Evolutionary conservation across 2,888 invertebrate species (phyloP).

Genomic region (Helicoverpa assulta): DNA sequence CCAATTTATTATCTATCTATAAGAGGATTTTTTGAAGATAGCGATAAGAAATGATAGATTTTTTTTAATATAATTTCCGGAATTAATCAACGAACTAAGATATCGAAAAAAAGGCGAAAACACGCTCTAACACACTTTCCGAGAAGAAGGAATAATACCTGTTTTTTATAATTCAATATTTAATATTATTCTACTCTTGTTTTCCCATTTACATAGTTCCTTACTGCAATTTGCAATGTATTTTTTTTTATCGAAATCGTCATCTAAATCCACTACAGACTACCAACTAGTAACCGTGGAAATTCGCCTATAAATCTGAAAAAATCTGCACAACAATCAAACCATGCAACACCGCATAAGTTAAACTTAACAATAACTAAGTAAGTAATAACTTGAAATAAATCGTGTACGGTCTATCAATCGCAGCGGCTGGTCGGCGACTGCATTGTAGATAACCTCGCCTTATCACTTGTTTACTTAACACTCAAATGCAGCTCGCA

Average conservation of each 20-base stretch:
- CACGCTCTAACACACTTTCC: no score
- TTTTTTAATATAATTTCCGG: constrained; percentile 12
- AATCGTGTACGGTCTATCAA: constrained; percentile 61
- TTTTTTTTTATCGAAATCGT: no score
- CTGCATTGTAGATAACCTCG: constrained; percentile 82
- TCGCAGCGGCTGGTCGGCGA: constrained; percentile 69
- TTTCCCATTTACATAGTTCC: no score
- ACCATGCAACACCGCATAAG: background rate
- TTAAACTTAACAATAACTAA: constrained; percentile 20
- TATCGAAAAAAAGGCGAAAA: no score
- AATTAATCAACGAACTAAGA: background rate
- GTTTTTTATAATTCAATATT: no score
- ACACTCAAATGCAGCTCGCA: constrained; percentile 64
- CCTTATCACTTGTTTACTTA: constrained; percentile 85
- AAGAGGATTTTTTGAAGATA: constrained; percentile 12
- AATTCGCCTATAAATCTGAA: no score
- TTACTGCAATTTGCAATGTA: no score
- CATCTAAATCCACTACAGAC: no score
- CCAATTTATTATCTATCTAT: background rate
- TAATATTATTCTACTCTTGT: no score
- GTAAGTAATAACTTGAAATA: constrained; percentile 34
- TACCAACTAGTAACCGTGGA: no score
- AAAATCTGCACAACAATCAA: no score
- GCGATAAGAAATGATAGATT: background rate
- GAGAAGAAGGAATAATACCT: no score